These are phyloP conservation scores for Cosmopolites sordidus DNA, from an alignment of 2,888 invertebrate genomes.

Conservation along the genomic window DNA sequence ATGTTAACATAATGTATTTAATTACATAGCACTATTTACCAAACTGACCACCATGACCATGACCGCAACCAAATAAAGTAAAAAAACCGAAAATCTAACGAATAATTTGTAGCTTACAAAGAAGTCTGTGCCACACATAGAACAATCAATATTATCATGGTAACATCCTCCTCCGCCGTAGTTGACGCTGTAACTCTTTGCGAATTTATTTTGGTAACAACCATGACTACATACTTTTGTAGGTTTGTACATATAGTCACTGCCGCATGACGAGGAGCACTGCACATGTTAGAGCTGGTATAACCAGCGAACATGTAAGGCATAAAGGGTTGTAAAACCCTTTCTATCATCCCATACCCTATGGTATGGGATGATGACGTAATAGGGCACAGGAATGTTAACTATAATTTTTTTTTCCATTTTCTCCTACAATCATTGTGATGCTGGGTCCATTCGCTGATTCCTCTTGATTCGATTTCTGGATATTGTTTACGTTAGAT, in stretches of 20 bases:
- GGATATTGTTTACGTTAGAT: constrained; percentile 12
- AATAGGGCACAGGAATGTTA: not conserved
- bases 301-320: constrained; percentile 15
- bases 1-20: no score
- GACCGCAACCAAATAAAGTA: constrained; percentile 9
- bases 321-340: constrained; percentile 12
- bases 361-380: not conserved
- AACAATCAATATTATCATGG: constrained; percentile 9
- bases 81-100: constrained; percentile 15
- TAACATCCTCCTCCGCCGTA: constrained; percentile 12
- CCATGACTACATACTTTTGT: constrained; percentile 12
- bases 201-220: constrained; percentile 4
- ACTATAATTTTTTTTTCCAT: not conserved
- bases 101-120: constrained; percentile 7
- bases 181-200: not conserved
- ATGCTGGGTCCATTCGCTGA: no score
- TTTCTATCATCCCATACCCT: constrained; percentile 15
- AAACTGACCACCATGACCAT: no score
- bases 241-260: constrained; percentile 10
- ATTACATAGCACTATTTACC: no score
- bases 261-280: constrained; percentile 7
- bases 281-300: not conserved
- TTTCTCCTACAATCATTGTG: no score
- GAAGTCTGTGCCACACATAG: constrained; percentile 10
- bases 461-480: constrained; percentile 1